A percentile compares a stretch with the other conserved stretches of the same genome.
These are phyloP conservation scores for Bombus confusus DNA, from an alignment of 1,140 invertebrate genomes.

Conservation along the genomic window DNA sequence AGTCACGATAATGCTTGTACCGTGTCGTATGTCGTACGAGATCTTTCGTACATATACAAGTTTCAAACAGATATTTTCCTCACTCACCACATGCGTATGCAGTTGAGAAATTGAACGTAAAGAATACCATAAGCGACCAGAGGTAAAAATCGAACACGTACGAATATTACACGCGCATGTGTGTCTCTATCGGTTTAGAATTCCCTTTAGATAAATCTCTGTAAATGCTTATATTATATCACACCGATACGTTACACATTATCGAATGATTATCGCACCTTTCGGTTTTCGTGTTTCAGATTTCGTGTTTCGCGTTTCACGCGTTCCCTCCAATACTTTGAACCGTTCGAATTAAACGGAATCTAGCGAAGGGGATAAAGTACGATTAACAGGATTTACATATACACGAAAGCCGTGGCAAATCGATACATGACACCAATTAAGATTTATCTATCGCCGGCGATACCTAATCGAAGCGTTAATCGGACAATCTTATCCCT, in stretches of 20 bases:
- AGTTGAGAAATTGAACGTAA: no score
- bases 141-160: not conserved
- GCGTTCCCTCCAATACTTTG: not conserved
- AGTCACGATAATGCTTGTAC: no score
- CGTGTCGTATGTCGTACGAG: no score
- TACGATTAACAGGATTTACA: slow-evolving; percentile 58
- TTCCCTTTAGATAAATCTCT: not conserved
- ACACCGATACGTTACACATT: not conserved
- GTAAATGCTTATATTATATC: slow-evolving; percentile 22
- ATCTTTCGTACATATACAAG: no score
- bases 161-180: not conserved
- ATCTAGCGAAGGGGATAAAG: slow-evolving; percentile 36
- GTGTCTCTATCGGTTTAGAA: not conserved
- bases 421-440: slow-evolving; percentile 63
- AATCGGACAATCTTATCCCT: slow-evolving; percentile 63
- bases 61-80: no score
- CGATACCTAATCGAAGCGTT: slow-evolving; percentile 52
- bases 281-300: not conserved
- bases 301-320: not conserved
- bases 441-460: slow-evolving; percentile 57
- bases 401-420: slow-evolving; percentile 33
- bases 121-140: not conserved
- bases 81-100: no score
- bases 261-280: slow-evolving; percentile 5
- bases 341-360: slow-evolving; percentile 39